Percentiles rank a stretch among this genome's conserved stretches.
phyloP scores from a whole-genome alignment of 2,888 invertebrate species.

The Ommatoiulus sabulosus region DNA sequence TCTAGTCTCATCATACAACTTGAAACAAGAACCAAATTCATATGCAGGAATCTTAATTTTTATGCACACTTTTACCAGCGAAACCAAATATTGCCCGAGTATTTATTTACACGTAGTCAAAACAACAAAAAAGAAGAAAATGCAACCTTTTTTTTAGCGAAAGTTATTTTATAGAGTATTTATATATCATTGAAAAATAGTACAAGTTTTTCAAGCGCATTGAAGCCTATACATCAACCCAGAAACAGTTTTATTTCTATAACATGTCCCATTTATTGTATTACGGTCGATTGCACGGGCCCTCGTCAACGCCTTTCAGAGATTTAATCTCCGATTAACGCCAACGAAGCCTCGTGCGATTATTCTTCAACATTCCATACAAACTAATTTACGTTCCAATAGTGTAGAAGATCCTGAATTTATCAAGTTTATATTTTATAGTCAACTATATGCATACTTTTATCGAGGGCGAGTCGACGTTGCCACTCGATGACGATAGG shows the following conservation, averaged over 20 bases:
- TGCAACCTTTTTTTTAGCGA: background rate
- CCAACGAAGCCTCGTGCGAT: background rate
- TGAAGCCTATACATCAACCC: background rate
- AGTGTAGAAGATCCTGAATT: background rate
- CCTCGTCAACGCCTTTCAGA: background rate
- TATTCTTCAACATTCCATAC: background rate
- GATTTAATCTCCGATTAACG: background rate
- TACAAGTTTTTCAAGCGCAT: background rate
- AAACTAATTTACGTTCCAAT: background rate
- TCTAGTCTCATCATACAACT: slow-evolving; percentile 7
- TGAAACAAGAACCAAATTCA: slow-evolving; percentile 44
- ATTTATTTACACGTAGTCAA: background rate
- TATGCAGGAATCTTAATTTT: slow-evolving; percentile 32
- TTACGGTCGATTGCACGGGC: background rate
- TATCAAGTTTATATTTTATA: slow-evolving; percentile 6
- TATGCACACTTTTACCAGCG: slow-evolving; percentile 19
- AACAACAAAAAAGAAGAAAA: background rate
- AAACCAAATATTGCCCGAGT: background rate
- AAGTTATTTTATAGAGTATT: slow-evolving; percentile 33
- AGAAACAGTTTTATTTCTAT: background rate
- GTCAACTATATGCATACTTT: background rate
- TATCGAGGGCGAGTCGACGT: background rate
- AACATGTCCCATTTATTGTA: background rate
- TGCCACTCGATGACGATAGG: background rate
- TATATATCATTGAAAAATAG: slow-evolving; percentile 16